Base-by-base conservation (phyloP, 2,113 vertebrate species). In the Mugil cephalus region DNA sequence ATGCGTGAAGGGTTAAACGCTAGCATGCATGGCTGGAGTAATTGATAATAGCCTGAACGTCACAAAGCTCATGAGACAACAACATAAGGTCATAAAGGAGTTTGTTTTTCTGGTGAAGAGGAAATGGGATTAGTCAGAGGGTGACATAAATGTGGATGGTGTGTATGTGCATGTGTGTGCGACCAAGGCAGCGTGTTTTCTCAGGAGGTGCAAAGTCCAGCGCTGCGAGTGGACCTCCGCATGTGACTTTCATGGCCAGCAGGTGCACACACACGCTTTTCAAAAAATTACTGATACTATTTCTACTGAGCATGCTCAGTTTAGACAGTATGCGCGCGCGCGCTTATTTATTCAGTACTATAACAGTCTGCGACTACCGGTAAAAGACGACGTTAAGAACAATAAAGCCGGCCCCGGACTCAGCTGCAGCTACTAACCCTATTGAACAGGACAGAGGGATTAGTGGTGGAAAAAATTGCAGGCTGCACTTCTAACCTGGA, bases 121-220 rank as follows among this genome's bases (percentile, higher is more conserved):
- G 84, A 87, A 89, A 90, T 83, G 47, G 75, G 74, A 87, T 91
- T 81, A 84, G 64, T 86, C 79, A 86, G 53, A 46, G 38, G 54
- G 9, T 81, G 74, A 66, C 38, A 84, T 81, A 74, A 80, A 69
- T 46, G 17, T 3, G 15, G 12, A 51, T 34, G 10, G 6, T 0
- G 34, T 30, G 61, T 35, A 51, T 53, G 61, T 70, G 54, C 13
- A n/a, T 59, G 45, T 50, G 19, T 19, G 14, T 30, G 30, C 40
- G 39, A 45, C 54, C 66, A 59, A 21, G 12, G 24, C 21, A 45
- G 39, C 50, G n/a, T 52, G 17, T 67, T 35, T n/a, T 34, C n/a
- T 59, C 14, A 38, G n/a, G 51, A 14, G 45, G 58, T 54, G 50
- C 55, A 79, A 63, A 63, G 67, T 81, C 51, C 56, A 58, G 56